phyloP scores from a whole-genome alignment of 2,797 vertebrate genomes.

The Valencia hispanica region DNA sequence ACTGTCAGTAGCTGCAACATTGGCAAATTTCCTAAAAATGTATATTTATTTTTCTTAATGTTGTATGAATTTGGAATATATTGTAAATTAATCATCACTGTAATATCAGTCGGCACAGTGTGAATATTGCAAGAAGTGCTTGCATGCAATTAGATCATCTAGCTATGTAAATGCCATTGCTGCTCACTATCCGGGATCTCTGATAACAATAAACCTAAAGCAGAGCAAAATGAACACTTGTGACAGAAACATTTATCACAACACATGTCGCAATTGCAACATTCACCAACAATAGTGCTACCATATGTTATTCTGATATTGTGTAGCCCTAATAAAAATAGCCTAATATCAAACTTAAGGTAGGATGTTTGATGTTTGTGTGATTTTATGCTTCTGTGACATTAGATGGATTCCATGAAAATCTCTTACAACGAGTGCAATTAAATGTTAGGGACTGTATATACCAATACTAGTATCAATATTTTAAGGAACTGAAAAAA shows the following conservation, averaged over 20 bases:
- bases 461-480: too few species aligned
- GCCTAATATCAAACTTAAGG: too few species aligned
- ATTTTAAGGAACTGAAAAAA: too few species aligned
- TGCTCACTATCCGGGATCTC: too few species aligned
- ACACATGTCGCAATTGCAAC: neutral
- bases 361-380: too few species aligned
- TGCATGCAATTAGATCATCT: too few species aligned
- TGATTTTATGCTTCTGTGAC: neutral
- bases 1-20: neutral
- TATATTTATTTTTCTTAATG: neutral
- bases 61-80: neutral
- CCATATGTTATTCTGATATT: neutral
- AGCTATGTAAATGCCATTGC: too few species aligned
- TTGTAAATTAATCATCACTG: neutral
- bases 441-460: neutral
- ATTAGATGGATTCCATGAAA: too few species aligned
- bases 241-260: neutral
- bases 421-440: neutral
- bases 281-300: neutral
- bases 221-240: neutral
- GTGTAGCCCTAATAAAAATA: neutral
- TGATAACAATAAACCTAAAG: too few species aligned
- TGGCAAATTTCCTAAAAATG: neutral
- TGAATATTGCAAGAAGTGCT: neutral
- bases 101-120: neutral